A percentile compares a stretch with the other conserved stretches of the same genome.
Evolutionary conservation across 1,140 invertebrate species (phyloP).

Genomic region (Meloidogyne floridensis): DNA sequence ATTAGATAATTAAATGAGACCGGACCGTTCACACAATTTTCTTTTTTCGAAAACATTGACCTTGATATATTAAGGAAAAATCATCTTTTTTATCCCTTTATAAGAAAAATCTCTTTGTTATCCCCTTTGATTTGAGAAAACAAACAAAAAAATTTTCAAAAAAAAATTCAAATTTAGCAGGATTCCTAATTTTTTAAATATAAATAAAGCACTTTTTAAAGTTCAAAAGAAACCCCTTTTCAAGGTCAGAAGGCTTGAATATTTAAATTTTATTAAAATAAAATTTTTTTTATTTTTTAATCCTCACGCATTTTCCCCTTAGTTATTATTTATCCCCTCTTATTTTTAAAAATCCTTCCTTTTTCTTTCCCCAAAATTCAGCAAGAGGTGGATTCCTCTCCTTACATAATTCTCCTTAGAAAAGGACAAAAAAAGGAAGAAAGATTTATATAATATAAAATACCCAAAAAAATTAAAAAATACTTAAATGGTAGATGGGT

Average conservation of each 20-base stretch:
- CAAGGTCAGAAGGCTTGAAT: too few species aligned
- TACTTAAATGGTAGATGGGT: background rate
- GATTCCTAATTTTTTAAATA: too few species aligned
- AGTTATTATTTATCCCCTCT: too few species aligned
- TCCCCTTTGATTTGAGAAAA: background rate
- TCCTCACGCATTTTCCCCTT: too few species aligned
- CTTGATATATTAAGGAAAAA: background rate
- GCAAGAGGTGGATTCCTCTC: too few species aligned
- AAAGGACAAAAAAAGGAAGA: conserved; percentile 1
- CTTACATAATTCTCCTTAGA: background rate
- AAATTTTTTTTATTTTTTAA: background rate
- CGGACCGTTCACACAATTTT: background rate
- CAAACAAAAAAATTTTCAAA: too few species aligned
- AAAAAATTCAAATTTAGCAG: too few species aligned
- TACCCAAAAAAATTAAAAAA: background rate
- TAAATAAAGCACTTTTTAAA: too few species aligned
- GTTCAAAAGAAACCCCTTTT: too few species aligned
- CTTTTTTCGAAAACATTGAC: background rate
- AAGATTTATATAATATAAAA: background rate
- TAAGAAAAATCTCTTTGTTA: background rate
- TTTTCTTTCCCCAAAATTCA: too few species aligned
- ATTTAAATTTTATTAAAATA: too few species aligned
- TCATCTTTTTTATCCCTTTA: background rate
- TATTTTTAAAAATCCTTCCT: too few species aligned
- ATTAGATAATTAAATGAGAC: background rate